Evolutionary conservation across 2,113 vertebrate genomes (phyloP), one percentile per base, ranked within the genome.

Genomic region (Pterocles burchelli): DNA sequence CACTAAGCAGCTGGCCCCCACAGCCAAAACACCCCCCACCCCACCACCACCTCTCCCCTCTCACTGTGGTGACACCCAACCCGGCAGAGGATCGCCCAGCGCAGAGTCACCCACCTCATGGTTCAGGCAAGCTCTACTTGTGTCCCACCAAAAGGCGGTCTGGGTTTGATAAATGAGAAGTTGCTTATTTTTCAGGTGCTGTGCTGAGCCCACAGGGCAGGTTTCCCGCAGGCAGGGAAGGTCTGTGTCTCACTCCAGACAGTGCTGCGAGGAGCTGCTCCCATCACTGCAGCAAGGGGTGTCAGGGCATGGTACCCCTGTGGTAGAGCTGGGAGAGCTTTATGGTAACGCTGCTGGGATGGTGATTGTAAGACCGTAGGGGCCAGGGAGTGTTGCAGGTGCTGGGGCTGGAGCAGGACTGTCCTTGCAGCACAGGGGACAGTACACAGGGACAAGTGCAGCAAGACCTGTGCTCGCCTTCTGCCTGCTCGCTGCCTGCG

Each of bases 1-100:
- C 0, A 0, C 25, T 7, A 46, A 54, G 28, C 4, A 34, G 9
- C 65, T 55, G 61, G 1, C 5, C 9, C 28, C 36, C 48, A 41
- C 41, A 62, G 36, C 33, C 33, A 43, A 11, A 48, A 24, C 6
- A 33, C 41, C 41, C 41, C 41, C 41, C 41, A 13, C 41, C 41
- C 41, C 41, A 41, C 41, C 41, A 31, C 34, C 18, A 34, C 36
- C 49, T 63, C 80, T 57, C 17, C 54, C 22, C 36, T 74, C 59
- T 55, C 34, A 28, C 59, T 78, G 34, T 4, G 36, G 19, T n/a
- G 19, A 17, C 38, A 29, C 31, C 34, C 4, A 0, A 31, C 41
- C 18, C 22, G 26, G 51, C 22, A 21, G 38, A 52, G 87, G 31
- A 1, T 49, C 31, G 73, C 46, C 58, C n/a, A 41, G 73, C 73